A percentile compares a stretch with the other conserved stretches of the same genome.
Conservation (phyloP, 2,113 vertebrate species). For the Ranitomeya imitator region DNA sequence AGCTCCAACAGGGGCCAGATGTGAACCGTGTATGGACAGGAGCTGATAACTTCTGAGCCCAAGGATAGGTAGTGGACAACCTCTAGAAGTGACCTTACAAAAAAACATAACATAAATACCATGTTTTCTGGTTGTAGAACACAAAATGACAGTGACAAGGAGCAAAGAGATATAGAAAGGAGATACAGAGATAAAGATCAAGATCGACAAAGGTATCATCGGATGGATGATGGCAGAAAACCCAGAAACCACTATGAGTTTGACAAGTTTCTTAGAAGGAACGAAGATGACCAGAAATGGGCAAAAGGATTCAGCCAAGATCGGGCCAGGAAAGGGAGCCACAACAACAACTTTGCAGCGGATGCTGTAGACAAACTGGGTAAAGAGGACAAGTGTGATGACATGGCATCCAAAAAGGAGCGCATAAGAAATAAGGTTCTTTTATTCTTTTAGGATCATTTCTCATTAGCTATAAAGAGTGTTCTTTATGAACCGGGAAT, state of each 20-base stretch:
- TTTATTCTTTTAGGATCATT: conserved; percentile 69
- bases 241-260: conserved; percentile 86
- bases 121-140: conserved; percentile 68
- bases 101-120: background rate
- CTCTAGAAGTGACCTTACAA: too few relatives aligned
- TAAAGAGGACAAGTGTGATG: conserved; percentile 85
- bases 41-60: too few relatives aligned
- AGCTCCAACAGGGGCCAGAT: too few relatives aligned
- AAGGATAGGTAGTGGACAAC: too few relatives aligned
- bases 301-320: conserved; percentile 88
- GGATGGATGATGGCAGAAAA: conserved; percentile 83
- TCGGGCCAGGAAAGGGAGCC: conserved; percentile 84
- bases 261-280: conserved; percentile 85
- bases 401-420: conserved; percentile 84
- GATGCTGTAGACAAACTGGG: conserved; percentile 82
- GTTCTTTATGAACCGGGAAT: conserved; percentile 58
- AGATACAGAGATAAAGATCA: conserved; percentile 84
- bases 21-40: too few relatives aligned
- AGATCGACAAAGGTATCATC: conserved; percentile 77
- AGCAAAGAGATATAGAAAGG: conserved; percentile 82
- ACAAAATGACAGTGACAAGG: conserved; percentile 86
- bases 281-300: conserved; percentile 88
- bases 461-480: conserved; percentile 63
- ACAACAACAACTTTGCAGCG: conserved; percentile 77
- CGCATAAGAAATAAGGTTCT: conserved; percentile 89